phyloP scores from a whole-genome alignment of 2,888 invertebrate species.

The Globia sparganii region DNA sequence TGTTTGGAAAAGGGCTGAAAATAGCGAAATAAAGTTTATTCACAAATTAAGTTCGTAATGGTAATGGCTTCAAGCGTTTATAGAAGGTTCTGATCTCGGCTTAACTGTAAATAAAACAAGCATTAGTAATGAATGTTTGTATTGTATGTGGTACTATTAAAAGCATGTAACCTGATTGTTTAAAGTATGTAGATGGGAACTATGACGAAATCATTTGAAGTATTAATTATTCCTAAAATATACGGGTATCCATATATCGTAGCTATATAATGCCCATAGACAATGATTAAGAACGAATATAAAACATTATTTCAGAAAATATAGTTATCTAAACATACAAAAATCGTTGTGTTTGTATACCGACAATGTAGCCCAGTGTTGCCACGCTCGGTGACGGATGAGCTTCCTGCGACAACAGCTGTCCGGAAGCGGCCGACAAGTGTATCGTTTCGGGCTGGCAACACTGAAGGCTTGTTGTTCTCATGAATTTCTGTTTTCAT shows the following conservation, averaged over 20 bases:
- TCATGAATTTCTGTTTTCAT: conserved; percentile 33
- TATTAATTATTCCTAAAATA: not conserved
- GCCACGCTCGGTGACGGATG: conserved; percentile 59
- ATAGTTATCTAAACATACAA: not conserved
- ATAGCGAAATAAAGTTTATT: not conserved
- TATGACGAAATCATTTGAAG: not conserved
- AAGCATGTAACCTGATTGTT: not conserved
- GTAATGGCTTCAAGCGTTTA: conserved; percentile 16
- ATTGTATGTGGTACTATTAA: not conserved
- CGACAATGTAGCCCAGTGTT: conserved; percentile 36
- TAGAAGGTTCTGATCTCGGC: not conserved
- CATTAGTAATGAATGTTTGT: not conserved
- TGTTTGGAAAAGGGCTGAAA: conserved; percentile 3
- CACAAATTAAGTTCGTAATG: not conserved
- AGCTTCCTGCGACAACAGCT: conserved; percentile 57
- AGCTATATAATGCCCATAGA: not conserved
- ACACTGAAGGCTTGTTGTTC: conserved; percentile 27
- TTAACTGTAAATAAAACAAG: conserved; percentile 41
- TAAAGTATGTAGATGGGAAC: not conserved
- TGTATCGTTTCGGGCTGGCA: conserved; percentile 48
- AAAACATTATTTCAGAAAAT: not conserved
- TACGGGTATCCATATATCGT: not conserved
- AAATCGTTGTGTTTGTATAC: conserved; percentile 6
- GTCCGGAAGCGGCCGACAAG: conserved; percentile 51
- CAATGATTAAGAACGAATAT: not conserved